A percentile compares a stretch with the other conserved stretches of the same genome.
phyloP scores from a whole-genome alignment of 2,888 invertebrate genomes.

The Phortica magna region DNA sequence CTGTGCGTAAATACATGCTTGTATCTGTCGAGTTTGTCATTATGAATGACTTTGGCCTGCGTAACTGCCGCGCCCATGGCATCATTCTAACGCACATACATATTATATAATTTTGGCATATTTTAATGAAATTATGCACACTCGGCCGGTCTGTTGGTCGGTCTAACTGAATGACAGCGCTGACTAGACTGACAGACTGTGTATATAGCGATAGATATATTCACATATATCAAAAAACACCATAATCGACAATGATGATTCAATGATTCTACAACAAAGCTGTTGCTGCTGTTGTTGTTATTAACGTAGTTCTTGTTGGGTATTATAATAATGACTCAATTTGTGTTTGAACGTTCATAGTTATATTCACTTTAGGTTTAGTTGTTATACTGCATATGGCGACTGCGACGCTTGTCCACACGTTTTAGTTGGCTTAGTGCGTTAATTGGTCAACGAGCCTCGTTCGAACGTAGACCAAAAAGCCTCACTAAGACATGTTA shows the following conservation, averaged over 20 bases:
- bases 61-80: slow-evolving; percentile 1
- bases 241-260: slow-evolving; percentile 8
- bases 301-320: slow-evolving; percentile 46
- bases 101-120: slow-evolving; percentile 25
- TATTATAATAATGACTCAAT: slow-evolving; percentile 75
- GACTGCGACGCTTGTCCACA: not conserved
- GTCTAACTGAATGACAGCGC: not conserved
- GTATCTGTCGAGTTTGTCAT: not conserved
- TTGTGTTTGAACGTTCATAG: slow-evolving; percentile 44
- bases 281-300: not conserved
- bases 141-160: not conserved
- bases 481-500: not conserved
- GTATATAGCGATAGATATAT: not conserved
- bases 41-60: slow-evolving; percentile 11
- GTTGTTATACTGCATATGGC: not conserved
- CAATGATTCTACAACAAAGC: not conserved
- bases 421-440: slow-evolving; percentile 27
- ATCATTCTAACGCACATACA: not conserved
- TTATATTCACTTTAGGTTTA: not conserved
- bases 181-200: not conserved
- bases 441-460: slow-evolving; percentile 26
- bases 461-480: not conserved
- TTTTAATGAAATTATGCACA: slow-evolving; percentile 33
- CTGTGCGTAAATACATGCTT: too few species aligned
- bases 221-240: not conserved